Conservation (phyloP, 2,797 vertebrate genomes). For the Monodelphis domestica region DNA sequence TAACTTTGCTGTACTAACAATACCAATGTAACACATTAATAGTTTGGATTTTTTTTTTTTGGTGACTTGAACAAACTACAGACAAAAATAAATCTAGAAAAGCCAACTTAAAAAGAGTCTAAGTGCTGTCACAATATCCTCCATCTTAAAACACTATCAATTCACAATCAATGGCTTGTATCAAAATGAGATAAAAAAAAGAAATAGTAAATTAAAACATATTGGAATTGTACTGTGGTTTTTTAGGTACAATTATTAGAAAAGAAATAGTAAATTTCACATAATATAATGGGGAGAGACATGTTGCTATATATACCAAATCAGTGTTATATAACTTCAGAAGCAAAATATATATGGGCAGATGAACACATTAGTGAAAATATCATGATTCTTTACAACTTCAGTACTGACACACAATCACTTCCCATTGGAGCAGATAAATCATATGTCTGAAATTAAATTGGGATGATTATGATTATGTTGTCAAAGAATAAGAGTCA, state of each 20-base stretch:
- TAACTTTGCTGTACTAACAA: conserved; percentile 87
- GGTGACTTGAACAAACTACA: conserved; percentile 83
- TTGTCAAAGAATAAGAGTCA: conserved; percentile 74
- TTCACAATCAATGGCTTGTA: conserved; percentile 84
- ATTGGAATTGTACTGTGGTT: conserved; percentile 83
- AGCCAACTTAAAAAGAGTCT: conserved; percentile 85
- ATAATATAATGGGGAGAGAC: conserved; percentile 81
- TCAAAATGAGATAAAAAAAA: conserved; percentile 78
- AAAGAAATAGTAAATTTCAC: conserved; percentile 79
- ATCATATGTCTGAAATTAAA: conserved; percentile 79
- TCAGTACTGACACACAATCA: conserved; percentile 86
- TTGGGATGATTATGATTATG: conserved; percentile 61
- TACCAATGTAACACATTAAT: conserved; percentile 87
- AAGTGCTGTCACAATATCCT: conserved; percentile 86
- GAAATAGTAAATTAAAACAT: conserved; percentile 81
- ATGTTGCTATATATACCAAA: conserved; percentile 78
- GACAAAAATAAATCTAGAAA: conserved; percentile 83
- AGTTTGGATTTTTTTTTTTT: conserved; percentile 82
- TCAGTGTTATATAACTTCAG: conserved; percentile 79
- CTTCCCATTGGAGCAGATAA: conserved; percentile 83
- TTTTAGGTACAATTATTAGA: conserved; percentile 82
- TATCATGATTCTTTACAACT: conserved; percentile 83
- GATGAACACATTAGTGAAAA: conserved; percentile 83
- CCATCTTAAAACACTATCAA: conserved; percentile 84
- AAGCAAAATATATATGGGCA: conserved; percentile 84